Base-by-base conservation (phyloP, 1,140 invertebrate genomes). In the Tribolium castaneum region DNA sequence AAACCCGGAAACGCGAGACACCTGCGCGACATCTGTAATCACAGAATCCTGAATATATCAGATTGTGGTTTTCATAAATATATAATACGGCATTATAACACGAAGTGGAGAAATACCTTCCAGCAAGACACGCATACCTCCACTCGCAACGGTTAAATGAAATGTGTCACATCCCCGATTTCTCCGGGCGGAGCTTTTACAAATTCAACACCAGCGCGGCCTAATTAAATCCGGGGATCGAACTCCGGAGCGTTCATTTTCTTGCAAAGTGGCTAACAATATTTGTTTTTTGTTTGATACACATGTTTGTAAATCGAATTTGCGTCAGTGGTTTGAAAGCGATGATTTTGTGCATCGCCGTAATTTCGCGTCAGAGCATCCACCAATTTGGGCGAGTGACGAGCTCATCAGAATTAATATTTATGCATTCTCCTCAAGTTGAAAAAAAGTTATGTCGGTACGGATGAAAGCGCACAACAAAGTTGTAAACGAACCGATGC, bases 11-110 rank as follows among this genome's bases (percentile, higher is more conserved):
- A 78, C 56, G 25, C 13, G 45, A 74, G 19, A 72, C 77, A 78
- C 76, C 76, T 78, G 76, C 70, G 52, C 76, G 76, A 54, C 70
- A 74, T 74, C 77, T 74, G 77, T 78, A 78, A 78, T 78, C 77
- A 74, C 56, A 49, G 62, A 30, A 74, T 54, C 77, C 71, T 74
- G 71, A 74, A 78, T 78, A 78, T 56, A 78, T 78, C 70, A 78
- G 70, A 56, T 71, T 71, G 71, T 73, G 71, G 49, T 52, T 73
- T 73, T 73, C 71, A 52, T 73, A 73, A 73, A 73, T 73, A 73
- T 52, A 51, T 35, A 73, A 73, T 73, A 22, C 22, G 13, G 50
- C 22, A 73, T 73, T 72, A 52, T 72, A 72, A 72, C 70, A 30
- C 25, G 59, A 51, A 51, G 71, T 22, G 16, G 49, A n/a, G 71